Evolutionary conservation across 2,113 vertebrate species (phyloP), one percentile per base, ranked within the genome.

Genomic region (Axis porcinus): DNA sequence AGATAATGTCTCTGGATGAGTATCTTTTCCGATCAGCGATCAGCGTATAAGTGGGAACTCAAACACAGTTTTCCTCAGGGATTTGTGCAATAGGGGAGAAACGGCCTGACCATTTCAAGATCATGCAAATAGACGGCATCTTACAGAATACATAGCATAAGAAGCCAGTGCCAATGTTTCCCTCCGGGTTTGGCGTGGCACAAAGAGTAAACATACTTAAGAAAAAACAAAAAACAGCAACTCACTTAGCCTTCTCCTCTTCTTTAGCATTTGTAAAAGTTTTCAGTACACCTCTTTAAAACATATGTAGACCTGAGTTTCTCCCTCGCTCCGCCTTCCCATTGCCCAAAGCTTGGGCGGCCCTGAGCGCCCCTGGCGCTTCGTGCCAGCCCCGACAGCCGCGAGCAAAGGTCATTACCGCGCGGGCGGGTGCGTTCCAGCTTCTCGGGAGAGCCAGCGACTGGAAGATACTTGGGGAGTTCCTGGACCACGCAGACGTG

Each of bases 1-100:
- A 84, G 97, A 83, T 92, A 74, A 93, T 21, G 93, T 95, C 95
- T 78, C 70, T 21, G 81, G 90, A 79, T 94, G 93, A 84, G 25
- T 79, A 81, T 95, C 86, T 92, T 93, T 94, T 92, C 47, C 16
- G 60, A 95, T 88, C 60, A 76, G 94, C 16, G 60, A 95, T 88
- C 60, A 67, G 94, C 91, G 36, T 87, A 92, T 89, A 92, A 57
- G 84, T 91, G 52, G 70, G 92, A 95, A 96, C 84, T 86, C 62
- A 12, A 92, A 85, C 89, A n/a, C 43, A 28, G 28, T 78, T 93
- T 95, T 57, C 86, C 86, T 50, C 40, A 33, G 52, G 89, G 89
- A 17, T 47, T 85, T 89, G 36, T 94, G 74, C 83, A 43, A 14
- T 21, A 21, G 33, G 14, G 12, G 58, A 23, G 33, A 54, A 33